Evolutionary conservation across 2,113 vertebrate species (phyloP).

Genomic region (Nannospalax galili): DNA sequence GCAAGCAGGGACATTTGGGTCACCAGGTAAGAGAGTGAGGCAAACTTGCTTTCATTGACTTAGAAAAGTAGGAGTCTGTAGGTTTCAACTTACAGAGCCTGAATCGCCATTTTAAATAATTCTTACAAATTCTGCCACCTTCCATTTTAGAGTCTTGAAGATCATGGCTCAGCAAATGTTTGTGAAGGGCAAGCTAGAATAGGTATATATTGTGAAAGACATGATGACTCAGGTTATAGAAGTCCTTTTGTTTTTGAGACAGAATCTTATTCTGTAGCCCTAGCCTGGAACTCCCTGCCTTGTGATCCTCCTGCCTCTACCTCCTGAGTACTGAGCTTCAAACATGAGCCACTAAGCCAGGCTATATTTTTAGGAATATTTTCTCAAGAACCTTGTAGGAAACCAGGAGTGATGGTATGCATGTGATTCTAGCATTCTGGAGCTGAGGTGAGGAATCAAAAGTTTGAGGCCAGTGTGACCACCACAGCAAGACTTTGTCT

Average conservation of each 20-base stretch:
- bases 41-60: neutral
- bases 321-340: neutral
- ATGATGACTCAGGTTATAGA: neutral
- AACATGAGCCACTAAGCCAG: neutral
- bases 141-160: neutral
- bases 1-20: constrained; percentile 83
- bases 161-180: neutral
- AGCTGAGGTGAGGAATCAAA: neutral
- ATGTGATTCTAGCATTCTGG: neutral
- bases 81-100: constrained; percentile 17
- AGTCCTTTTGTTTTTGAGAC: neutral
- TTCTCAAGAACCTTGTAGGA: neutral
- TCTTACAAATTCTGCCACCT: neutral
- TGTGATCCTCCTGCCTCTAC: neutral
- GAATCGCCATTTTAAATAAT: constrained; percentile 33
- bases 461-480: neutral
- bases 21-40: constrained; percentile 84
- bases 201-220: neutral
- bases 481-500: neutral
- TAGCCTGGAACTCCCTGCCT: neutral
- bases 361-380: constrained; percentile 3
- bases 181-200: neutral
- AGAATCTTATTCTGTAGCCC: neutral
- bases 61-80: constrained; percentile 29
- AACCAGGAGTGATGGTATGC: neutral